Evolutionary conservation across 2,888 invertebrate species (phyloP).

Genomic region (Melinopterus prodromus): DNA sequence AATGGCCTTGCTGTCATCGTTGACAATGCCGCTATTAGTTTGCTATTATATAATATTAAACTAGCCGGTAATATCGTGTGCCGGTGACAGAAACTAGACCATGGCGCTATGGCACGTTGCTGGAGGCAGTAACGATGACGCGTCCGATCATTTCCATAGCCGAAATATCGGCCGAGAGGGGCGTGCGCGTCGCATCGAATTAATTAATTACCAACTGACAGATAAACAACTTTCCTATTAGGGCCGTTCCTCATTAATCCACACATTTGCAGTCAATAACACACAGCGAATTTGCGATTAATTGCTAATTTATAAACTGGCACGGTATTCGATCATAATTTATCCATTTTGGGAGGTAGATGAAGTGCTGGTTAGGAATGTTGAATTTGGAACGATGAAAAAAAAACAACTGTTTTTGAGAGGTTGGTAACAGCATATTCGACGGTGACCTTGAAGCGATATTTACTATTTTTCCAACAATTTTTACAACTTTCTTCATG

Average conservation of each 20-base stretch:
- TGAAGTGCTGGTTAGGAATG: no score
- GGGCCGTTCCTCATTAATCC: background rate
- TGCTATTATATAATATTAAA: background rate
- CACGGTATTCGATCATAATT: background rate
- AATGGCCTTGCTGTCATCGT: background rate
- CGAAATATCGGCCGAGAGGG: background rate
- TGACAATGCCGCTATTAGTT: background rate
- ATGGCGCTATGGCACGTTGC: background rate
- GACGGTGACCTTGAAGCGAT: no score
- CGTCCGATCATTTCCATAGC: background rate
- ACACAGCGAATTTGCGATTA: background rate
- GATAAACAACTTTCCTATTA: slow-evolving; percentile 4
- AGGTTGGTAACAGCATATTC: no score
- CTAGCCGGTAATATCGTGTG: background rate
- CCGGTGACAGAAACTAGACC: background rate
- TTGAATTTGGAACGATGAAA: no score
- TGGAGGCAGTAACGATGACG: background rate
- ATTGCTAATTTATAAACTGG: background rate
- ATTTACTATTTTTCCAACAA: no score
- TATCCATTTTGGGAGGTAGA: background rate
- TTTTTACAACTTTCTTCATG: no score
- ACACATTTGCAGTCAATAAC: background rate
- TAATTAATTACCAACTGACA: background rate
- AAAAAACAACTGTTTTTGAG: no score
- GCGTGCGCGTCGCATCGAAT: background rate